Conservation (phyloP, 2,113 vertebrate genomes). For the Cottus gobio region DNA sequence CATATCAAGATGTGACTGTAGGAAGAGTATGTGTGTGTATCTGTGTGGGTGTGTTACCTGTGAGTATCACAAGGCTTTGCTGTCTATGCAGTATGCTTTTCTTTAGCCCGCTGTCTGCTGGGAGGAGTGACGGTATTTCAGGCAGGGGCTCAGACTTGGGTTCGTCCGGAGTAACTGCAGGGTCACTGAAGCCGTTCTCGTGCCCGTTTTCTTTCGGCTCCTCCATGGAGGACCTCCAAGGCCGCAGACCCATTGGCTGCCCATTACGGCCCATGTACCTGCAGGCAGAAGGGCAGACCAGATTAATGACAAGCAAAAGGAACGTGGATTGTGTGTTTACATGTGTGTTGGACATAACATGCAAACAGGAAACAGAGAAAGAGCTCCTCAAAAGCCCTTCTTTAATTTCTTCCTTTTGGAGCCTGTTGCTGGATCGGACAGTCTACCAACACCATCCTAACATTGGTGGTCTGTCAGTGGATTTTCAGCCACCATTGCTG, state of each 20-base stretch:
- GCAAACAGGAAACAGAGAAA: not conserved
- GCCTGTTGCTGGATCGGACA: not conserved
- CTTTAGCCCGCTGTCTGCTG: conserved; percentile 56
- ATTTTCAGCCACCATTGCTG: not conserved
- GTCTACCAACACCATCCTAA: not conserved
- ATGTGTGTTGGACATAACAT: not conserved
- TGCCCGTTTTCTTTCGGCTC: conserved; percentile 64
- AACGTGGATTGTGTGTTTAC: not conserved
- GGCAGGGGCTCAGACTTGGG: conserved; percentile 76
- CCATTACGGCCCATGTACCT: conserved; percentile 69
- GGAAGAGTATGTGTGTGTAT: not conserved
- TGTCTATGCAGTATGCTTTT: conserved; percentile 71
- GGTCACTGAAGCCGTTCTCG: conserved; percentile 66
- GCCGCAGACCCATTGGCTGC: conserved; percentile 45
- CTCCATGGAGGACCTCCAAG: conserved; percentile 60
- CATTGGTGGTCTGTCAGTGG: not conserved
- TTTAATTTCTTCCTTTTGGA: not conserved
- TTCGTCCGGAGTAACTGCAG: conserved; percentile 66
- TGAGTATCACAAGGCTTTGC: conserved; percentile 79
- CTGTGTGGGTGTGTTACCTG: conserved; percentile 68
- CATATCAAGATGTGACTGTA: not conserved
- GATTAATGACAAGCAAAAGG: not conserved
- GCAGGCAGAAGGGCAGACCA: not conserved
- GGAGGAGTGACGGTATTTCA: conserved; percentile 56
- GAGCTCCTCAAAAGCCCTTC: not conserved